Evolutionary conservation across 2,888 invertebrate species (phyloP), one percentile per base, ranked within the genome.

Genomic region (Pteria penguin): DNA sequence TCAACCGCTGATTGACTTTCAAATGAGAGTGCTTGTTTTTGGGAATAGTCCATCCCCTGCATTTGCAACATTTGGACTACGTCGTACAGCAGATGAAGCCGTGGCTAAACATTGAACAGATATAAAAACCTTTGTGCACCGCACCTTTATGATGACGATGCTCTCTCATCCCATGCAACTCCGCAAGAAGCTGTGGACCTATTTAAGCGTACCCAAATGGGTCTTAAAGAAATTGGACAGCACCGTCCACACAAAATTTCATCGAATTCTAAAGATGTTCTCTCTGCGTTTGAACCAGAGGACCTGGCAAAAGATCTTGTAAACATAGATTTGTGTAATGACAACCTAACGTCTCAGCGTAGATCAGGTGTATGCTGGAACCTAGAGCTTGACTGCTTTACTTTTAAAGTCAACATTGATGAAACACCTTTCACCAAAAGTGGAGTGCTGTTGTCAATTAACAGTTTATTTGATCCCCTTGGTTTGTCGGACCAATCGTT

Each of bases 331-430:
- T 26, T 36, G 5, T 45, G 45, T 45, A 14, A 8, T 45, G 45
- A 78, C 31, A 36, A 57, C 29, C 32, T 72, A 8, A 74, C 79
- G 4, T 11, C 58, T n/a, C 78, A 78, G 29, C 70, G 82, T 33
- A 74, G 78, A 4, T 69, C 86, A n/a, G 84, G 86, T 14, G 52
- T 86, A 8, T 22, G 14, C 1, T 85, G 86, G 86, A 26, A 66
- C 36, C 32, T 76, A 22, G 63, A 74, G 14, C 14, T 36, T n/a
- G 85, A 85, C 62, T 14, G 22, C 2, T 74, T 85, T 27, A 29
- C 33, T 0, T 79, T 80, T 65, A 33, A 54, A 1, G 62, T 76
- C 0, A 29, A 55, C 2, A 31, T 55, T 31, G 27, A 26, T 26
- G 54, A 72, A 11, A 74, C 33, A 22, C 77, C 75, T 14, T 45